A percentile compares a stretch with the other conserved stretches of the same genome.
These are phyloP conservation scores for Hippocampus comes DNA, from an alignment of 2,113 vertebrate species.

Conservation along the genomic window DNA sequence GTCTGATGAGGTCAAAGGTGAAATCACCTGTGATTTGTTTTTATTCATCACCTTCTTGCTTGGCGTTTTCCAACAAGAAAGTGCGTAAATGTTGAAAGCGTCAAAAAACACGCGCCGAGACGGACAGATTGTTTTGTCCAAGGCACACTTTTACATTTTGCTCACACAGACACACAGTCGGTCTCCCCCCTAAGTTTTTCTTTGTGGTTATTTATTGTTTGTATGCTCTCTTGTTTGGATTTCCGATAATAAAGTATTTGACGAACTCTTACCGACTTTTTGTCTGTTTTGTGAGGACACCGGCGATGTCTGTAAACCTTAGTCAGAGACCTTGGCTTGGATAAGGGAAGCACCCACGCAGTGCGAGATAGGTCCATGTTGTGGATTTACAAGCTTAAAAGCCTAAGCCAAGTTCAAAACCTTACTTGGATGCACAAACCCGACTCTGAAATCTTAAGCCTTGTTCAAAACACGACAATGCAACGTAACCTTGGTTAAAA, in stretches of 20 bases:
- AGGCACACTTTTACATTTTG: background rate
- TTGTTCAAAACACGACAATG: too few relatives aligned
- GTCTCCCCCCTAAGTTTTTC: background rate
- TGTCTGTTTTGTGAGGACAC: background rate
- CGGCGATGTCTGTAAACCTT: slow-evolving; percentile 14
- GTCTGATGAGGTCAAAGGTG: slow-evolving; percentile 71
- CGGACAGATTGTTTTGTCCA: background rate
- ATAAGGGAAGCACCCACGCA: background rate
- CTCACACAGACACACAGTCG: background rate
- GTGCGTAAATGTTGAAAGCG: too few relatives aligned
- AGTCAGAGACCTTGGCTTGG: slow-evolving; percentile 38
- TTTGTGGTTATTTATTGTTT: slow-evolving; percentile 52
- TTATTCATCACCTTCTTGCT: too few relatives aligned
- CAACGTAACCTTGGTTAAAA: too few relatives aligned
- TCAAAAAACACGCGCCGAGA: too few relatives aligned
- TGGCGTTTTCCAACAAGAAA: too few relatives aligned
- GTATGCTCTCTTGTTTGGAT: slow-evolving; percentile 18
- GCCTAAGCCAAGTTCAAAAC: too few relatives aligned
- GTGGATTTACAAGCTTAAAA: too few relatives aligned
- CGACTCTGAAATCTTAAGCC: too few relatives aligned
- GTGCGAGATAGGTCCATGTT: background rate
- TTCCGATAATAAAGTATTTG: slow-evolving; percentile 50
- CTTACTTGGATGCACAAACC: too few relatives aligned
- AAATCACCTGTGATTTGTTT: background rate
- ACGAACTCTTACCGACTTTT: too few relatives aligned